phyloP scores from a whole-genome alignment of 2,113 vertebrate genomes.

The Megaleporinus macrocephalus region DNA sequence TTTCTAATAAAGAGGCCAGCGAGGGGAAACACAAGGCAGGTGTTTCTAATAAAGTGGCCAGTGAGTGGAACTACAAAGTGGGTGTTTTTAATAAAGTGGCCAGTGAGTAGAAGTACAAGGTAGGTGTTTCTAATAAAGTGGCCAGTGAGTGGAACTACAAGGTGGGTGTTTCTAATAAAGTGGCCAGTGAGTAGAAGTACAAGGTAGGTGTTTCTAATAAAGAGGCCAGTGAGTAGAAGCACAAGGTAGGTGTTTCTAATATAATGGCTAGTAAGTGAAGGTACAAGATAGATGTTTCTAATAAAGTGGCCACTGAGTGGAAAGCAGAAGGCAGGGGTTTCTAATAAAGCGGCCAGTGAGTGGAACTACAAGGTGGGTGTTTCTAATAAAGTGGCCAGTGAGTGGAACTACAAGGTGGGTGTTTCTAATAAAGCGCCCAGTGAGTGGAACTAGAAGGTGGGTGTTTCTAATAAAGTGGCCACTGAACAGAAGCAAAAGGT shows the following conservation, averaged over 20 bases:
- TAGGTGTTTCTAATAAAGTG: neutral
- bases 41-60: neutral
- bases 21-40: neutral
- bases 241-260: neutral
- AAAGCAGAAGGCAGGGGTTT: neutral
- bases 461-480: neutral
- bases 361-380: neutral
- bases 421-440: neutral
- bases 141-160: neutral
- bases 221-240: neutral
- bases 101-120: neutral
- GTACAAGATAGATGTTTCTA: neutral
- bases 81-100: neutral
- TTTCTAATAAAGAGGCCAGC: neutral
- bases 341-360: neutral
- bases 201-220: neutral
- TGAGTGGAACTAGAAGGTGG: neutral
- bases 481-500: neutral
- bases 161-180: neutral
- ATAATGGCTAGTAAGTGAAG: neutral
- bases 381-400: neutral
- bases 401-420: neutral
- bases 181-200: neutral
- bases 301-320: neutral
- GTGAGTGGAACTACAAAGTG: neutral